Evolutionary conservation across 2,113 vertebrate species (phyloP).

Genomic region (Anser brachyrhynchus): DNA sequence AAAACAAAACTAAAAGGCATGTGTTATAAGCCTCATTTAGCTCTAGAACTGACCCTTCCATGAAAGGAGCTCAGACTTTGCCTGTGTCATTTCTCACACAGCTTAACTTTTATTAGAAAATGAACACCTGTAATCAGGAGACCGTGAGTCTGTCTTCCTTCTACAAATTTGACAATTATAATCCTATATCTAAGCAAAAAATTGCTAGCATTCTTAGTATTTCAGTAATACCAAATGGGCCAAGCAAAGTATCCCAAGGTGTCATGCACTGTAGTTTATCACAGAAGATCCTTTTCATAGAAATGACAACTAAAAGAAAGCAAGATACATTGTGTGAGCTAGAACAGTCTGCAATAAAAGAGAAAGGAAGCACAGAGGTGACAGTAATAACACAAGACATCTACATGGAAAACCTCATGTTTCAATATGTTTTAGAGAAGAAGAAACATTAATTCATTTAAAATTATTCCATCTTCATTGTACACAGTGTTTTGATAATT

Average conservation of each 20-base stretch:
- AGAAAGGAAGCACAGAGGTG: background rate
- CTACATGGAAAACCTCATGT: background rate
- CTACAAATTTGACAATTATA: background rate
- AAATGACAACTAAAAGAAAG: background rate
- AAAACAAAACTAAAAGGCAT: background rate
- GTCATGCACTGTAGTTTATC: background rate
- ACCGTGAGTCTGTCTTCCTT: background rate
- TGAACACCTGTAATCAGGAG: background rate
- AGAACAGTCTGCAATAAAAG: background rate
- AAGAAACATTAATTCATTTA: background rate
- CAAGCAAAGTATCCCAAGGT: background rate
- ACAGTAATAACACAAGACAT: background rate
- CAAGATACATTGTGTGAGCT: background rate
- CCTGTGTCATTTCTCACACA: background rate
- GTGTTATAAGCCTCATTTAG: background rate
- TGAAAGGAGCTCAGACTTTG: background rate
- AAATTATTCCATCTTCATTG: background rate
- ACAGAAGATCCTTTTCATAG: background rate
- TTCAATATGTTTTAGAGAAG: background rate
- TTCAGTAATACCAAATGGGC: background rate
- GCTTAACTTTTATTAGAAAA: background rate
- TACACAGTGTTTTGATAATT: background rate
- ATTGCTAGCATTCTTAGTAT: background rate
- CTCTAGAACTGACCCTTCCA: background rate
- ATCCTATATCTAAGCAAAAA: background rate